Evolutionary conservation across 2,797 vertebrate species (phyloP).

Genomic region (Aotus griseimembra): DNA sequence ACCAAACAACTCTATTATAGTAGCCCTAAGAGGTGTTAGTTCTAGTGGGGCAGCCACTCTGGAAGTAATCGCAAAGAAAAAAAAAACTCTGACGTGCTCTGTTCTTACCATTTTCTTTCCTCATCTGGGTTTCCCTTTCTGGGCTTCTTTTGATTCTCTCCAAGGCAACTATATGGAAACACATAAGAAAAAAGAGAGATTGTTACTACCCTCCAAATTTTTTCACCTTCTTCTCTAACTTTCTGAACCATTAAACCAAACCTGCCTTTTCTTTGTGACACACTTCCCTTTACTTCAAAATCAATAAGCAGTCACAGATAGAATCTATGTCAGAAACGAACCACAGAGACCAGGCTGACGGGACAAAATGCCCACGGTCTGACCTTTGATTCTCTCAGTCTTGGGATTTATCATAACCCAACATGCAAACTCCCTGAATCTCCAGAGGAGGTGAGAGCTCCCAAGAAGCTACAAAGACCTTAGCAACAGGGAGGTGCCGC

Average conservation of each 20-base stretch:
- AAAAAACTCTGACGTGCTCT: accelerated
- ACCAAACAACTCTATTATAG: neutral
- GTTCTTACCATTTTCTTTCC: slow-evolving; percentile 42
- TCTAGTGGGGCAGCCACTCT: neutral
- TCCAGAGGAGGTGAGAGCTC: neutral
- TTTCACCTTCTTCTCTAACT: neutral
- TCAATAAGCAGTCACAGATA: neutral
- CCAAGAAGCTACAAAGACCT: neutral
- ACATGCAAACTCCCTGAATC: neutral
- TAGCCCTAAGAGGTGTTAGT: neutral
- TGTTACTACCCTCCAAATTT: neutral
- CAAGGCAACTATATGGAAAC: slow-evolving; percentile 49
- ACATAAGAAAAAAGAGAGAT: neutral
- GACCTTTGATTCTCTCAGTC: neutral
- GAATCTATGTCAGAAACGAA: neutral
- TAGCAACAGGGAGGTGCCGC: no score
- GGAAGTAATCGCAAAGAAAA: neutral
- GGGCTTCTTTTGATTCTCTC: slow-evolving; percentile 11
- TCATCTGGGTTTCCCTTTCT: neutral
- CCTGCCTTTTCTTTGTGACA: neutral
- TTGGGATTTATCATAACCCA: neutral
- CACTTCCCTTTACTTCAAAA: neutral
- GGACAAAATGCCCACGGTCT: neutral
- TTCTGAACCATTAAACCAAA: neutral
- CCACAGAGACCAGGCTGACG: neutral